Evolutionary conservation across 2,113 vertebrate species (phyloP), one percentile per base, ranked within the genome.

Genomic region (Perognathus longimembris): DNA sequence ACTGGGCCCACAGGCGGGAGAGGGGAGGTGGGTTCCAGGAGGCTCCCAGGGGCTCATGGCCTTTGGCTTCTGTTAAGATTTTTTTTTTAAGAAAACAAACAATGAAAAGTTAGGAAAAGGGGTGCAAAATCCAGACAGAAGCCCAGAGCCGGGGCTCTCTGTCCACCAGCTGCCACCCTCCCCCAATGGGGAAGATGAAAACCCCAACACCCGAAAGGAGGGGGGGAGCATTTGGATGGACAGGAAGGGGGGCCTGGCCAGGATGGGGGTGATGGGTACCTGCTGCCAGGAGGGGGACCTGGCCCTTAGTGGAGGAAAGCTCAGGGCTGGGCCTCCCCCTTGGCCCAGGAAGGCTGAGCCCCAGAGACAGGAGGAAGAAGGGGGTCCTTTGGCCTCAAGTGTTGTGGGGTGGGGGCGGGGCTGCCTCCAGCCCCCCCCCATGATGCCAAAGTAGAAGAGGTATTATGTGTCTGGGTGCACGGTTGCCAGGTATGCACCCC

Each of bases 381-480:
- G 93, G 34, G 88, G 36, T 90, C 96, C 95, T 97, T 97, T 96
- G 95, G 96, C 96, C 95, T 97, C 93, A 92, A 91, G 85, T 85
- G 85, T 95, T 91, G 83, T 85, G 86, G 84, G 63, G 76, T 34
- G 17, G 69, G 88, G 12, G 50, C 12, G 14, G 75, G 77, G 81
- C 94, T 83, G 87, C 93, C 90, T 95, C 95, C 90, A 93, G 94
- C 94, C 96, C 93, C 50, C 93, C 50, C 54, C 74, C 24, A 0
- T 78, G 95, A 87, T 6, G 93, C 94, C 96, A 85, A 95, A 95
- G 92, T 82, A 82, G 87, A 94, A 94, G 96, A 97, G 96, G 96
- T 97, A 97, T 97, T 3, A 69, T 97, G 96, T 97, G 95, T 95
- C 86, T 94, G 88, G 95, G 87, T 91, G 96, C 85, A 40, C 85